phyloP scores from a whole-genome alignment of 2,888 invertebrate genomes.

The Xanthorhoe designata region DNA sequence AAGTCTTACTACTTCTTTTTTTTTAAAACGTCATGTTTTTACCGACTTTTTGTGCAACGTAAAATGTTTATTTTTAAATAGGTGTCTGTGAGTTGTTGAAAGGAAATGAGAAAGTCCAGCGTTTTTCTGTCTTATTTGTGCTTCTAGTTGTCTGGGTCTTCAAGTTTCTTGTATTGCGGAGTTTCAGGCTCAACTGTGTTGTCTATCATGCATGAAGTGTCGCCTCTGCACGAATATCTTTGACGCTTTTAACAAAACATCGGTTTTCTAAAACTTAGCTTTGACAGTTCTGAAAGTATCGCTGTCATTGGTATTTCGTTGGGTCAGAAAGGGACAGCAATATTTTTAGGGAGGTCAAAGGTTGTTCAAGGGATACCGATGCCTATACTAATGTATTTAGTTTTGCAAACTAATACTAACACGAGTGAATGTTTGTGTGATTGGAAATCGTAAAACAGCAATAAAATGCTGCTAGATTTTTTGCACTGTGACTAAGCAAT shows the following conservation, averaged over 20 bases:
- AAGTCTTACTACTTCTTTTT: too few relatives aligned
- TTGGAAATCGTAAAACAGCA: slow-evolving; percentile 55
- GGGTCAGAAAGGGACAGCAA: background rate
- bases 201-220: slow-evolving; percentile 46
- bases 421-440: slow-evolving; percentile 73
- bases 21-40: too few relatives aligned
- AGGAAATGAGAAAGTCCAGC: slow-evolving; percentile 72
- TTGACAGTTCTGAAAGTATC: background rate
- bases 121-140: slow-evolving; percentile 60
- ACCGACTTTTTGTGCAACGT: background rate
- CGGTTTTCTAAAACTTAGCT: background rate
- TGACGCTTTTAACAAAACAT: slow-evolving; percentile 30
- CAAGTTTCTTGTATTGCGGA: slow-evolving; percentile 61
- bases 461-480: slow-evolving; percentile 56
- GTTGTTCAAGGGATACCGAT: background rate
- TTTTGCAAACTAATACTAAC: slow-evolving; percentile 46
- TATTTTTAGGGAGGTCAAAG: background rate
- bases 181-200: slow-evolving; percentile 48
- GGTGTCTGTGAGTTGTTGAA: slow-evolving; percentile 54
- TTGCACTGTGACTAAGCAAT: slow-evolving; percentile 57
- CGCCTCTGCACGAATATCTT: slow-evolving; percentile 50
- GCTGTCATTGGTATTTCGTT: background rate
- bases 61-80: slow-evolving; percentile 2
- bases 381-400: slow-evolving; percentile 43
- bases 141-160: slow-evolving; percentile 60